Percentiles rank a stretch among this genome's conserved stretches.
These are phyloP conservation scores for Spea hammondii DNA, from an alignment of 2,797 vertebrate species.

Conservation along the genomic window DNA sequence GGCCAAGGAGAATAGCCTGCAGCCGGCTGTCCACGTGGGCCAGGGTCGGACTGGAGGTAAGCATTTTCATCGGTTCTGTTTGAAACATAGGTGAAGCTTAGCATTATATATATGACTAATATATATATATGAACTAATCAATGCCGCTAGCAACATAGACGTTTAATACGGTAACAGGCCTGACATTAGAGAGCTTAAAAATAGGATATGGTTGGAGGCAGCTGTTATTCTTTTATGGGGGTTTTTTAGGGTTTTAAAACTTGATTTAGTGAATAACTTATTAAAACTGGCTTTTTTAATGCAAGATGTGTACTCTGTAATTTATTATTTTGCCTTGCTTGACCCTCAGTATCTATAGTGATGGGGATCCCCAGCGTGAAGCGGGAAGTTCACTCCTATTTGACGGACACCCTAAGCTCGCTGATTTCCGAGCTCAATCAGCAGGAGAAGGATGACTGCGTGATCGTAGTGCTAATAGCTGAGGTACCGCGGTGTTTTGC, in stretches of 20 bases:
- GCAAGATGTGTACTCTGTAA: constrained; percentile 20
- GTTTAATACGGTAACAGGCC: no score
- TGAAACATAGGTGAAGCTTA: no score
- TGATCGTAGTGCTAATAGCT: constrained; percentile 94
- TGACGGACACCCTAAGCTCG: constrained; percentile 91
- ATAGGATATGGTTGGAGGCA: no score
- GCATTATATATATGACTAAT: no score
- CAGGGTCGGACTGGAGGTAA: constrained; percentile 94
- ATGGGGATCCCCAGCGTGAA: constrained; percentile 97
- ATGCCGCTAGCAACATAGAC: no score
- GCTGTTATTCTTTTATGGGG: constrained; percentile 36
- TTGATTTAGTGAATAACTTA: constrained; percentile 13
- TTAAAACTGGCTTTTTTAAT: no score
- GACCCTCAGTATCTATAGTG: constrained; percentile 84
- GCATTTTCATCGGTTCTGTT: not conserved
- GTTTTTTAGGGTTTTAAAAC: not conserved
- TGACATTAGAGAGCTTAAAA: no score
- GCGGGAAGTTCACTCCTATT: constrained; percentile 92
- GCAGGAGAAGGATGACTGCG: constrained; percentile 89
- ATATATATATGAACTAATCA: no score
- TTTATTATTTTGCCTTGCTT: no score
- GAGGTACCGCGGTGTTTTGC: constrained; percentile 73
- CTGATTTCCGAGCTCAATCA: constrained; percentile 91
- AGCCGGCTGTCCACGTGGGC: constrained; percentile 89
- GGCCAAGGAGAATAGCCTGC: constrained; percentile 90